phyloP scores from a whole-genome alignment of 2,888 invertebrate genomes.

The Leucophenga maculata region DNA sequence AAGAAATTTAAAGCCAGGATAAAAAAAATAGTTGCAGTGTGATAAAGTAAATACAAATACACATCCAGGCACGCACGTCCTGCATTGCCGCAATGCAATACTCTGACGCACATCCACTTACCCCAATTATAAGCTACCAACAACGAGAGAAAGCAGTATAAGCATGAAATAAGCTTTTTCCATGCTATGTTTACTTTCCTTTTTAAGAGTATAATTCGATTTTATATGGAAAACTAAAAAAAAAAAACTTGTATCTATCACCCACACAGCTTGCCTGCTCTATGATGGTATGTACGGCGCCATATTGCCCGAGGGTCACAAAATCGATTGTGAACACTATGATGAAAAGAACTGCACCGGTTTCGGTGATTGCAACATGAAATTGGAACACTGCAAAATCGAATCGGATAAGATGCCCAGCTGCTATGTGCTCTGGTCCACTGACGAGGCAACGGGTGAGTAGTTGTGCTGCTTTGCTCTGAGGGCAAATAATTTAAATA shows the following conservation, averaged over 20 bases:
- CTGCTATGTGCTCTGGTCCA: constrained; percentile 89
- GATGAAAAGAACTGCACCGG: constrained; percentile 71
- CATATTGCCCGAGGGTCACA: constrained; percentile 60
- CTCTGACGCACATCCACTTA: constrained; percentile 25
- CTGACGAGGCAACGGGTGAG: constrained; percentile 77
- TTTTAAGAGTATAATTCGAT: constrained; percentile 10
- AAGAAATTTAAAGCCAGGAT: constrained; percentile 33
- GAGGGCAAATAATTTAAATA: neutral
- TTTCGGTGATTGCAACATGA: constrained; percentile 76
- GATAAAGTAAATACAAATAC: neutral
- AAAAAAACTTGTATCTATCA: neutral
- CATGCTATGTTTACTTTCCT: constrained; percentile 27
- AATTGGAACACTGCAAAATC: constrained; percentile 71
- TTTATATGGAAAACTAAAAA: neutral
- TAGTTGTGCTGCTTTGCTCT: neutral
- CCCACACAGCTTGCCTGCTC: neutral
- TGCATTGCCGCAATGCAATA: neutral
- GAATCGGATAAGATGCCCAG: constrained; percentile 83
- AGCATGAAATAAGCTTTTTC: constrained; percentile 11
- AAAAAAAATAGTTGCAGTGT: neutral
- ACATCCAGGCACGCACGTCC: neutral
- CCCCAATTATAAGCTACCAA: constrained; percentile 9
- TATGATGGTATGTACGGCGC: constrained; percentile 37
- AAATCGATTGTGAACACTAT: constrained; percentile 68
- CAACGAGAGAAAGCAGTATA: no score